Evolutionary conservation across 2,797 vertebrate species (phyloP), one percentile per base, ranked within the genome.

Genomic region (Microcaecilia unicolor): DNA sequence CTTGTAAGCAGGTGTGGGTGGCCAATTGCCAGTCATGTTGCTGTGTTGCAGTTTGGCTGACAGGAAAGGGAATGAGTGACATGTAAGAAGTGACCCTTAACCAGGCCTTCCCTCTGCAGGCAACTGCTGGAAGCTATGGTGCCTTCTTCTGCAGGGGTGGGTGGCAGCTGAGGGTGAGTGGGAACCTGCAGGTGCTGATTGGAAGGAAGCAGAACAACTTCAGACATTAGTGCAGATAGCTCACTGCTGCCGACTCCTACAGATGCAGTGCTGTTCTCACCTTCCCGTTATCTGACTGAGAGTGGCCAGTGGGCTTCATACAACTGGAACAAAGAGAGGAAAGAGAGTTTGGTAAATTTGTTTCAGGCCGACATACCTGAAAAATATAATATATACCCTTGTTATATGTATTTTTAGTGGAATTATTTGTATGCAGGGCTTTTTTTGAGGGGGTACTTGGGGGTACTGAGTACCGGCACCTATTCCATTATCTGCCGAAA

Each of bases 11-110:
- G 41, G 18, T 40, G 48, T 25, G 18, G 34, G 15, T 28, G 29
- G 9, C 75, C 73, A 76, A 67, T 74, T 46, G 57, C 47, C 22
- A 45, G 54, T 37, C 25, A 17, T 16, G 25, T 73, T 80, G 48
- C 72, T 78, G 35, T 27, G 56, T 40, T 55, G 74, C 49, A 41
- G 64, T 32, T n/a, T 59, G 63, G 58, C 38, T 20, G 43, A 54
- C 37, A 28, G 52, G 42, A 31, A 48, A 41, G 35, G 51, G 59
- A 65, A 34, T 40, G 23, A 58, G 39, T 59, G 57, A 58, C 58
- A 49, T 59, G 63, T 66, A 60, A 56, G 58, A 37, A 25, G 34
- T 17, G 16, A 4, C 12, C 19, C 2, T 15, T 21, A 34, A 25
- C 11, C 24, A 15, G 31, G 31, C 28, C 28, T 17, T 22, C n/a